These are phyloP conservation scores for Elgonia sp. DNA, from an alignment of 2,888 invertebrate genomes.

Conservation along the genomic window DNA sequence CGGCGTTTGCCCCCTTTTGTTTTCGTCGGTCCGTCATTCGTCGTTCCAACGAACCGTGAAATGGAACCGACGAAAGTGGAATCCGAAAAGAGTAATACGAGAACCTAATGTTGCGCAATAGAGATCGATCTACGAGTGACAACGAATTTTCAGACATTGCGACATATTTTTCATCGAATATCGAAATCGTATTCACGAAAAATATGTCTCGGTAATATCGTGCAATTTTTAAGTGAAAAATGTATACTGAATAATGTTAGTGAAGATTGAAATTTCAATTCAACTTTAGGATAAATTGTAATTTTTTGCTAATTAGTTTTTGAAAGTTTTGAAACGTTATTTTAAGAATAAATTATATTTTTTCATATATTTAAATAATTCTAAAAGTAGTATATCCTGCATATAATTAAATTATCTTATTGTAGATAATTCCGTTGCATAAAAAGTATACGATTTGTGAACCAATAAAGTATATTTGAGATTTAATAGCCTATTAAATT, in stretches of 20 bases:
- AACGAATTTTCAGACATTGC: slow-evolving; percentile 51
- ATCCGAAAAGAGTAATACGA: slow-evolving; percentile 67
- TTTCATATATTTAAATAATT: no score
- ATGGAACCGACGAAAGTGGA: slow-evolving; percentile 73
- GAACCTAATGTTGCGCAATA: slow-evolving; percentile 68
- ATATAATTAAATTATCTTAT: no score
- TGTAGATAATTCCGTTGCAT: no score
- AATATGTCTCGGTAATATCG: slow-evolving; percentile 38
- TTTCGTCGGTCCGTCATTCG: slow-evolving; percentile 64
- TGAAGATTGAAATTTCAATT: no score
- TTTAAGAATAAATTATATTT: no score
- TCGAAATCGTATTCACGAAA: slow-evolving; percentile 36
- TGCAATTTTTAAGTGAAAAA: slow-evolving; percentile 43
- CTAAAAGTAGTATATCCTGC: no score
- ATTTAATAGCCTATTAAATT: no score
- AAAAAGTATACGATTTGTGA: no score
- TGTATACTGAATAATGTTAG: neutral
- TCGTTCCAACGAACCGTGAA: slow-evolving; percentile 63
- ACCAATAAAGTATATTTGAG: no score
- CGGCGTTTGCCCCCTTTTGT: slow-evolving; percentile 52
- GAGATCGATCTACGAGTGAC: slow-evolving; percentile 62
- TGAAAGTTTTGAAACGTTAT: no score
- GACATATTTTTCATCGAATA: slow-evolving; percentile 53
- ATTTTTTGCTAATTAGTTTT: neutral
- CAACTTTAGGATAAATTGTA: neutral